A percentile compares a stretch with the other conserved stretches of the same genome.
phyloP scores from a whole-genome alignment of 2,113 vertebrate genomes.

The Callorhinus ursinus region DNA sequence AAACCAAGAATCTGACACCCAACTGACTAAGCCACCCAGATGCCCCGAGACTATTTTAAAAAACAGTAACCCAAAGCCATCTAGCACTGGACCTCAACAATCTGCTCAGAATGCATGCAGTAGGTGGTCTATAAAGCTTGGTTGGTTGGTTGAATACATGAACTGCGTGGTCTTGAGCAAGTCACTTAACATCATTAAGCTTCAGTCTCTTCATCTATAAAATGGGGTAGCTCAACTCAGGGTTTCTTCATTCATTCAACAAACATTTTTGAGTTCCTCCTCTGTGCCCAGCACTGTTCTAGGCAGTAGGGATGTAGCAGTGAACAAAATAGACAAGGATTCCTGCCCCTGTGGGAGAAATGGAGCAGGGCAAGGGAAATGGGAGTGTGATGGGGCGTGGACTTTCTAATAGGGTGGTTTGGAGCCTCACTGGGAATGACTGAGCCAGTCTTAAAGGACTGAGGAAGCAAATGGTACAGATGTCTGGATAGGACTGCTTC shows the following conservation, averaged over 20 bases:
- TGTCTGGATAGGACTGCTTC: background rate
- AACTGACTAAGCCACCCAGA: background rate
- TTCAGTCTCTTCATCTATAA: constrained; percentile 11
- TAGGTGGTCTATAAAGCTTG: background rate
- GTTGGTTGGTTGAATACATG: background rate
- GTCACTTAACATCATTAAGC: background rate
- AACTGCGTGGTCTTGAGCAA: background rate
- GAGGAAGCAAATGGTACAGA: background rate
- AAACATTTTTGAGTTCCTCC: background rate
- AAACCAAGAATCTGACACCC: background rate
- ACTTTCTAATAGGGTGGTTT: background rate
- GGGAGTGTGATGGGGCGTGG: background rate
- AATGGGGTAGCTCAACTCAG: background rate
- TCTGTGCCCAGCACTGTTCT: background rate
- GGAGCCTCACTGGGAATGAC: background rate
- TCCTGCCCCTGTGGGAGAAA: background rate
- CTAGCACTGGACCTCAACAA: background rate
- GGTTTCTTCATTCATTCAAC: constrained; percentile 16
- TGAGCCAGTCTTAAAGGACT: background rate
- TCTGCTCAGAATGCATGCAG: background rate
- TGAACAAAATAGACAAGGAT: background rate
- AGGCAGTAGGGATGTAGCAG: background rate
- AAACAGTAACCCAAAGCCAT: background rate
- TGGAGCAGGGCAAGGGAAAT: background rate
- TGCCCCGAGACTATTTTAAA: background rate